A percentile compares a stretch with the other conserved stretches of the same genome.
Evolutionary conservation across 2,888 invertebrate genomes (phyloP).

Genomic region (Tinea trinotella): DNA sequence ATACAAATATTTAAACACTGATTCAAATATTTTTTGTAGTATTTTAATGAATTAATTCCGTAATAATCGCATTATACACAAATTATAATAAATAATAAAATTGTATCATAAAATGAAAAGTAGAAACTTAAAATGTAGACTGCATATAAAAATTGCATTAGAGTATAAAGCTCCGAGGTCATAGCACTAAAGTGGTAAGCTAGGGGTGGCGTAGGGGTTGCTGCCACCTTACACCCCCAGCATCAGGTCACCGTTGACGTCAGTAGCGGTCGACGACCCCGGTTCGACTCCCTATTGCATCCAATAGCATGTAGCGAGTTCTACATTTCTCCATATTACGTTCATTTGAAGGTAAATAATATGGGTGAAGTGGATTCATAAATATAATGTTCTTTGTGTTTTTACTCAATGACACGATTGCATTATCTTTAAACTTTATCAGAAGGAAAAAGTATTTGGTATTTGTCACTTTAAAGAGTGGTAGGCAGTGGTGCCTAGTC

Average conservation of each 20-base stretch:
- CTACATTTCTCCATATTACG: conserved; percentile 28
- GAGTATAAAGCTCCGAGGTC: neutral
- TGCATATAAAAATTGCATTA: conserved; percentile 2
- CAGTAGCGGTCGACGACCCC: conserved; percentile 49
- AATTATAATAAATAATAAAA: neutral
- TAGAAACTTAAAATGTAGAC: neutral
- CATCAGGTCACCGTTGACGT: conserved; percentile 69
- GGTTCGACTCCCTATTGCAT: conserved; percentile 23
- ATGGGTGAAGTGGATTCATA: conserved; percentile 9
- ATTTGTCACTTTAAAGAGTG: too few relatives aligned
- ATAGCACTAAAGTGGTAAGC: conserved; percentile 7
- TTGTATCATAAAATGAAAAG: neutral
- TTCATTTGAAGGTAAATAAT: conserved; percentile 21
- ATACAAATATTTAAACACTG: too few relatives aligned
- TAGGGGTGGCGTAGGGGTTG: neutral
- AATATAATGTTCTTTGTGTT: too few relatives aligned
- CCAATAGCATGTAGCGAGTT: conserved; percentile 1
- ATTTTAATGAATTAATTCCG: too few relatives aligned
- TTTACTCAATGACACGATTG: too few relatives aligned
- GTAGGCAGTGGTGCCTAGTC: too few relatives aligned
- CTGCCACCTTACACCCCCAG: neutral
- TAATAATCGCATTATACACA: too few relatives aligned
- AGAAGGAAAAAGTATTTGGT: too few relatives aligned
- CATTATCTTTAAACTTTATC: too few relatives aligned
- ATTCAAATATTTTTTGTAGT: too few relatives aligned